A percentile compares a stretch with the other conserved stretches of the same genome.
These are phyloP conservation scores for Enoplolaimus lenunculus DNA, from an alignment of 2,888 invertebrate species.

Conservation along the genomic window DNA sequence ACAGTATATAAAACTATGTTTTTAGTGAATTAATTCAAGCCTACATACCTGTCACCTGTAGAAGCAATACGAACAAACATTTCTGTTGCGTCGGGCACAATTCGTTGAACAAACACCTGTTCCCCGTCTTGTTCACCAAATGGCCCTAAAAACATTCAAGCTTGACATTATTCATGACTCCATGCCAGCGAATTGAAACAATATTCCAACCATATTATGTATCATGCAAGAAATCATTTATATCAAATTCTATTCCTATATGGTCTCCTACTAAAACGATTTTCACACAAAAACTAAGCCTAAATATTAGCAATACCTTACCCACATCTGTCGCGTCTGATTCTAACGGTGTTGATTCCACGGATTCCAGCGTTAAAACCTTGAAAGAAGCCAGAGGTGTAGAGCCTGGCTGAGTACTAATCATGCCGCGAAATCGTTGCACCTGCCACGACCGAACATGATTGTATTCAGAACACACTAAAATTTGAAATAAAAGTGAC, in stretches of 20 bases:
- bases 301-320: too few species aligned
- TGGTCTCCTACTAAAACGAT: too few species aligned
- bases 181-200: too few species aligned
- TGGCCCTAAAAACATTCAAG: constrained; percentile 52
- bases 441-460: constrained; percentile 95
- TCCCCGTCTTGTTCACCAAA: constrained; percentile 96
- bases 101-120: constrained; percentile 92
- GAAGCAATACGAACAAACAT: constrained; percentile 83
- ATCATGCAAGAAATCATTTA: too few species aligned
- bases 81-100: constrained; percentile 89
- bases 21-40: too few species aligned
- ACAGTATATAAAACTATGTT: too few species aligned
- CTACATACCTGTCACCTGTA: constrained; percentile 71
- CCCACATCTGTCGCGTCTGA: constrained; percentile 25
- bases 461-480: constrained; percentile 80
- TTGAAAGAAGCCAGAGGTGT: constrained; percentile 94
- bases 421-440: constrained; percentile 91
- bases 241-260: too few species aligned
- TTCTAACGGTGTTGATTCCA: constrained; percentile 34
- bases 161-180: too few species aligned
- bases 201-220: too few species aligned
- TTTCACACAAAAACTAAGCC: too few species aligned
- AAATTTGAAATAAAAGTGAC: too few species aligned
- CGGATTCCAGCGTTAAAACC: constrained; percentile 64
- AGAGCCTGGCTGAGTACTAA: constrained; percentile 94